Percentiles rank a stretch among this genome's conserved stretches.
Evolutionary conservation across 2,113 vertebrate species (phyloP).

Genomic region (Hippocampus mohnikei): DNA sequence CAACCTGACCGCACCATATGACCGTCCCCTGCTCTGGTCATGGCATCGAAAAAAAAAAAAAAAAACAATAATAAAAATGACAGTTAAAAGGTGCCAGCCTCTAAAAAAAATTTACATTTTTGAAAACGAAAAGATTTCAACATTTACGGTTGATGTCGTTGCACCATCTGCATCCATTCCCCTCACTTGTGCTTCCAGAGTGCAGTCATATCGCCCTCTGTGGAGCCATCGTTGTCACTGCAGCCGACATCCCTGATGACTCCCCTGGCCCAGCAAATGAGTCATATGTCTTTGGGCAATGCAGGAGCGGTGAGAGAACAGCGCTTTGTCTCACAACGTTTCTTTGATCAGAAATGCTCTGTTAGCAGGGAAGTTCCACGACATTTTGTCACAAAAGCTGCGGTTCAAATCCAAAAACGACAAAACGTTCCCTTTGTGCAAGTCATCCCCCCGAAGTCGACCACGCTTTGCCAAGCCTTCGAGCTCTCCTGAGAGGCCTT

Average conservation of each 20-base stretch:
- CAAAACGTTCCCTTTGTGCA: too few relatives aligned
- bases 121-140: not conserved
- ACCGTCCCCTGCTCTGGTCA: slow-evolving; percentile 23
- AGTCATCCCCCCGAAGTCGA: too few relatives aligned
- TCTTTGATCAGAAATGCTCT: not conserved
- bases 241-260: slow-evolving; percentile 91
- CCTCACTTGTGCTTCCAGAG: slow-evolving; percentile 71
- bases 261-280: slow-evolving; percentile 95
- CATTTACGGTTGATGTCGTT: not conserved
- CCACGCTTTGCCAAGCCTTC: too few relatives aligned
- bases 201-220: slow-evolving; percentile 94
- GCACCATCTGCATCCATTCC: not conserved
- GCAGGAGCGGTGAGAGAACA: slow-evolving; percentile 79
- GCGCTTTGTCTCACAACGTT: not conserved
- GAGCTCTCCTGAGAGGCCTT: too few relatives aligned
- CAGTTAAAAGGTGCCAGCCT: not conserved
- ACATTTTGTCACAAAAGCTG: not conserved
- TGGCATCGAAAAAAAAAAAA: not conserved
- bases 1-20: slow-evolving; percentile 24
- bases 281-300: slow-evolving; percentile 90
- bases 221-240: slow-evolving; percentile 97
- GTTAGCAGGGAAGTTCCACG: not conserved
- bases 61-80: slow-evolving; percentile 5
- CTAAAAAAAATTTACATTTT: not conserved
- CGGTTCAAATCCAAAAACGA: not conserved